Percentiles rank a stretch among this genome's conserved stretches.
phyloP scores from a whole-genome alignment of 2,113 vertebrate genomes.

The Asarcornis scutulata region DNA sequence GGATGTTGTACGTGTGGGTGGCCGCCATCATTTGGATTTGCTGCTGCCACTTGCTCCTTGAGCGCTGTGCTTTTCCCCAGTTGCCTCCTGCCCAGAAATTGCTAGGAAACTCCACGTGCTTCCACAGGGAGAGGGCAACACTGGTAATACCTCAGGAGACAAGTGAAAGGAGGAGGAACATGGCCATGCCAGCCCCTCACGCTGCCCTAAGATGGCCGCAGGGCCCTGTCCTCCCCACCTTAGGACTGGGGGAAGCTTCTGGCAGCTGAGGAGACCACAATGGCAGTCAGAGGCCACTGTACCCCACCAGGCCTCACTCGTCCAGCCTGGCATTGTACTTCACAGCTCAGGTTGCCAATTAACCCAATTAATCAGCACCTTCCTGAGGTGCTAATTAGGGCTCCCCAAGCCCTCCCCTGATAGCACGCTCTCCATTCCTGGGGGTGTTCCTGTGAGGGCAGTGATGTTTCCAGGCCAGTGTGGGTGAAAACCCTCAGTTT shows the following conservation, averaged over 20 bases:
- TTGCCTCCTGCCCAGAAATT: not conserved
- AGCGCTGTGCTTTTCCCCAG: not conserved
- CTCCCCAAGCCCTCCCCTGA: not conserved
- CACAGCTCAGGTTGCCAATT: not conserved
- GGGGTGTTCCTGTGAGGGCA: not conserved
- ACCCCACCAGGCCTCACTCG: fast-evolving
- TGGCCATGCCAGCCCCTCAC: not conserved
- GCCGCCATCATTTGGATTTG: not conserved
- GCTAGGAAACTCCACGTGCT: not conserved
- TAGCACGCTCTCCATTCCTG: fast-evolving
- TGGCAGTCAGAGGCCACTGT: not conserved
- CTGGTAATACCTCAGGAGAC: not conserved
- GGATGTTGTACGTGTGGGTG: not conserved
- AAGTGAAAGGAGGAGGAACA: not conserved
- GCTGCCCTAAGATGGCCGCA: fast-evolving
- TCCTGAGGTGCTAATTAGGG: not conserved
- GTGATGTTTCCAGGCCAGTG: fast-evolving
- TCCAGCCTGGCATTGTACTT: not conserved
- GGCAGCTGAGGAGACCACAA: not conserved
- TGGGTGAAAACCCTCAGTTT: not conserved
- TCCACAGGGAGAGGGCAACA: not conserved
- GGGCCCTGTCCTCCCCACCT: no score
- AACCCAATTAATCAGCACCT: not conserved
- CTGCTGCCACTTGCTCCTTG: not conserved
- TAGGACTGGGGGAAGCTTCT: not conserved